These are phyloP conservation scores for Chlorospingus flavigularis DNA, from an alignment of 2,797 vertebrate genomes.

Conservation along the genomic window DNA sequence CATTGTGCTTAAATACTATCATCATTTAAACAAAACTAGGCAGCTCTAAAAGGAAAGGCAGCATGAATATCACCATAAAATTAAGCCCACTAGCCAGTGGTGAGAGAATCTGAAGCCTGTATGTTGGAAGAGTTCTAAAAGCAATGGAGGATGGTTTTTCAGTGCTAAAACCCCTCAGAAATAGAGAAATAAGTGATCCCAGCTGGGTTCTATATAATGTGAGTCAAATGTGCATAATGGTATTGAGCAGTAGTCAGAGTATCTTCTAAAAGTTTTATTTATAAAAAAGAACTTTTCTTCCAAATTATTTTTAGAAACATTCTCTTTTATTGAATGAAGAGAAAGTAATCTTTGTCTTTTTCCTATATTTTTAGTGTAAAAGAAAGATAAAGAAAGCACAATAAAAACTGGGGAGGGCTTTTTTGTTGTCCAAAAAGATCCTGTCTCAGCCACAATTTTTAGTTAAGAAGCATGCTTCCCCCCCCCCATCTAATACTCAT, in stretches of 20 bases:
- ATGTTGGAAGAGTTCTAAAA: conserved; percentile 2
- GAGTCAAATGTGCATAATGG: neutral
- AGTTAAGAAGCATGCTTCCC: neutral
- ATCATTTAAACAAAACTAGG: conserved; percentile 28
- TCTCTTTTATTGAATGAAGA: neutral
- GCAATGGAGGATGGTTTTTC: neutral
- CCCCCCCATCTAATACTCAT: neutral
- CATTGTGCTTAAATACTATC: neutral
- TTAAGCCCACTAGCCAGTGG: neutral
- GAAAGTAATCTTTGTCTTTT: neutral
- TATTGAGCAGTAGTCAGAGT: neutral
- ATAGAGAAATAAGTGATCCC: neutral
- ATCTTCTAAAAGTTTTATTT: neutral
- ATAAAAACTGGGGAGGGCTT: neutral
- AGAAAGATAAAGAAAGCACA: neutral
- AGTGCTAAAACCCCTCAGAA: neutral
- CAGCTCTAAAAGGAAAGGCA: conserved; percentile 13
- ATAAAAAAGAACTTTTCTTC: neutral
- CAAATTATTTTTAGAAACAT: neutral
- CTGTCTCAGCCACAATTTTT: neutral
- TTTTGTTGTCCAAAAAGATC: neutral
- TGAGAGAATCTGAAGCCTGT: neutral
- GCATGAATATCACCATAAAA: neutral
- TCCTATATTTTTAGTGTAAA: neutral
- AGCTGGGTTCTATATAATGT: neutral